These are phyloP conservation scores for Maconellicoccus hirsutus DNA, from an alignment of 1,140 invertebrate genomes.

Conservation along the genomic window DNA sequence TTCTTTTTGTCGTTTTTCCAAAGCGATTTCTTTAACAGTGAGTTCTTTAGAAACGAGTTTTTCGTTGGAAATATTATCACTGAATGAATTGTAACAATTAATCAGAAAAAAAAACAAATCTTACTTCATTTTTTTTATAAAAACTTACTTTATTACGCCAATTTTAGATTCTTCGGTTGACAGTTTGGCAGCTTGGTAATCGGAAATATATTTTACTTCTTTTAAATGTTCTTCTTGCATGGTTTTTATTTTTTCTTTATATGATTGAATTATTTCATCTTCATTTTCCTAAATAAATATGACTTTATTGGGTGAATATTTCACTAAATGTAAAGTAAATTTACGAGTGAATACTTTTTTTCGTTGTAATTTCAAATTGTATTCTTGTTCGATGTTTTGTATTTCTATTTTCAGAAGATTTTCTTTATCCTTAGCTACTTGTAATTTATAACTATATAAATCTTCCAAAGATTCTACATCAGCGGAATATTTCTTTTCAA, in stretches of 20 bases:
- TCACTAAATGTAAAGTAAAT: too few species aligned
- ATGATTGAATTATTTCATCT: background rate
- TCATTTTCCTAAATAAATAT: background rate
- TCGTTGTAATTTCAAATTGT: background rate
- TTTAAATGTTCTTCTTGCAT: conserved; percentile 3
- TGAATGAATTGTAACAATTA: too few species aligned
- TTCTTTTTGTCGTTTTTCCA: background rate
- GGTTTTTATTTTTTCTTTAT: background rate
- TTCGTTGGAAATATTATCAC: background rate
- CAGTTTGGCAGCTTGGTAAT: background rate
- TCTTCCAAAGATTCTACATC: background rate
- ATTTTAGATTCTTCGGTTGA: background rate
- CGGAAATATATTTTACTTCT: background rate
- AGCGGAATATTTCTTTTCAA: background rate
- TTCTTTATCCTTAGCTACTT: conserved; percentile 11
- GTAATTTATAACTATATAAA: conserved; percentile 10
- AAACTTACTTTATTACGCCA: background rate
- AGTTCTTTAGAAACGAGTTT: background rate
- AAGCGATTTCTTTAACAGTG: background rate
- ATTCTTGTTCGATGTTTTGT: background rate
- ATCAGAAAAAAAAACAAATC: too few species aligned
- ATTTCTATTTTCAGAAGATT: background rate
- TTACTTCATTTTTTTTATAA: background rate
- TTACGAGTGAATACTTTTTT: background rate
- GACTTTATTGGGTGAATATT: too few species aligned